Base-by-base conservation (phyloP, 2,888 invertebrate genomes). In the Lathronympha strigana region DNA sequence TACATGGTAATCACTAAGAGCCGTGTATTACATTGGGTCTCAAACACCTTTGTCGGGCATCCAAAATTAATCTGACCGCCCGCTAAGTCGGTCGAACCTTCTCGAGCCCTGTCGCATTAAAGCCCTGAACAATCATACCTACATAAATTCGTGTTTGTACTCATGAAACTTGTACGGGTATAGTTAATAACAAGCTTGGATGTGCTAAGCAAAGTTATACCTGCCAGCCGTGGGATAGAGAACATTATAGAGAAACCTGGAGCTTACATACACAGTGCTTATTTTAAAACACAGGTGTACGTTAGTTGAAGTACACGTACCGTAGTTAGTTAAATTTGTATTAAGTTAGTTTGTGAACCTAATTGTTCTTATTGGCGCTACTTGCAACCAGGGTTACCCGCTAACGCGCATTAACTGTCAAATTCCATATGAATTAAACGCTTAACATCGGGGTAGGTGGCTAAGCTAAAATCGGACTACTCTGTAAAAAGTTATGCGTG, bases 71-170 rank as follows among this genome's bases (percentile, higher is more conserved):
- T 38, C 47, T 54, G 43, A 31, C 23, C 33, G 11, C 25, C 25
- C 54, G 15, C 33, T 61, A 53, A 53, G 62, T 38, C 54, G 61
- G 28, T 19, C 36, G 17, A 38, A 63, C 23, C 47, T 25, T 23
- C 33, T 33, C 45, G 23, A 28, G 33, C 43, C 45, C 43, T 28
- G 58, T 47, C 45, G 58, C 58, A 58, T 58, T 58, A 57, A 21
- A 43, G 57, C 43, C 57, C 55, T 36, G 33, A 49, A 49, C 58
- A 58, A 58, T 47, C 47, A 58, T 49, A 47, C 47, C 47, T 58
- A 47, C 47, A 58, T 58, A 58, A 51, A 49, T 55, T 31, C 17
- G 23, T 33, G 49, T 63, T 63, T 63, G 63, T 57, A 50, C 40
- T 50, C 36, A 45, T 45, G 53, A 45, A 53, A 62, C 25, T 53